phyloP scores from a whole-genome alignment of 2,797 vertebrate genomes.

The Acipenser oxyrinchus region DNA sequence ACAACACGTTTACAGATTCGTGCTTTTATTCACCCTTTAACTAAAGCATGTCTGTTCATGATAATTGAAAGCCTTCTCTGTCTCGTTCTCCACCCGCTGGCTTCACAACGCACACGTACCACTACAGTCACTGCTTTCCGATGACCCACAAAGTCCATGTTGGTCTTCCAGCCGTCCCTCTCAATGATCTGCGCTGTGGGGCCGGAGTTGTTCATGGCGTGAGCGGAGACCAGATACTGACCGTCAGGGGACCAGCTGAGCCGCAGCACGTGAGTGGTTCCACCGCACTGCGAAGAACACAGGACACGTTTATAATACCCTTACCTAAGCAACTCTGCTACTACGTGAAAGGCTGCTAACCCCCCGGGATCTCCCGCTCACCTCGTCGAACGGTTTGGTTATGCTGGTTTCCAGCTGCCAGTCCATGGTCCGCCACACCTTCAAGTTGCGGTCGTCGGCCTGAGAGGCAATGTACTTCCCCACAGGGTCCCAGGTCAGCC shows the following conservation, averaged over 20 bases:
- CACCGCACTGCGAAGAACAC: conserved; percentile 71
- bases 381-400: conserved; percentile 95
- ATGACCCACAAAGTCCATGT: conserved; percentile 98
- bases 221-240: conserved; percentile 96
- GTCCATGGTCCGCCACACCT: conserved; percentile 95
- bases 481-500: conserved; percentile 95
- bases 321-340: no score
- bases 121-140: conserved; percentile 96
- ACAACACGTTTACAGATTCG: no score
- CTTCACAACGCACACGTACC: conserved; percentile 50
- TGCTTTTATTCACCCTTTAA: no score
- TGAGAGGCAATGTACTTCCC: conserved; percentile 97
- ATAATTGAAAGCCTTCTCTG: no score
- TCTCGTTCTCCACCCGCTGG: no score
- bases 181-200: conserved; percentile 97
- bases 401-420: conserved; percentile 97
- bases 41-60: no score
- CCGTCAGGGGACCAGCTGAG: conserved; percentile 98
- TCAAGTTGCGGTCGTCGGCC: conserved; percentile 90
- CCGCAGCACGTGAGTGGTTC: conserved; percentile 89
- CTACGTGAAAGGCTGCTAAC: not conserved
- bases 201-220: conserved; percentile 98
- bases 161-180: conserved; percentile 94
- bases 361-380: conserved; percentile 31
- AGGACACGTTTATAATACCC: not conserved